These are phyloP conservation scores for Selenia dentaria DNA, from an alignment of 2,888 invertebrate genomes.

Conservation along the genomic window DNA sequence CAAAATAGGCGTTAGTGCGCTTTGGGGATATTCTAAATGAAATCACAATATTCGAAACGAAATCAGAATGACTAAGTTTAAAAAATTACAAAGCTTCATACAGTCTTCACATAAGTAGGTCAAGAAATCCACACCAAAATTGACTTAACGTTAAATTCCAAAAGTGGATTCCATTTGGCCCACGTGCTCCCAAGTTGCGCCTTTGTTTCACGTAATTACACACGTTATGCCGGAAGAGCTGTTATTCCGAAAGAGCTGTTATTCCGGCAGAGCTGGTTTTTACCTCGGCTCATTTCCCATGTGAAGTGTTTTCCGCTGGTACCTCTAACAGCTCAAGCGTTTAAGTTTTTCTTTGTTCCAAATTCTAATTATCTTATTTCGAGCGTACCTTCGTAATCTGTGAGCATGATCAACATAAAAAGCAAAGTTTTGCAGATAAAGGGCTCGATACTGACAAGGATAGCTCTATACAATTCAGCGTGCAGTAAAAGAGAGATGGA, in stretches of 20 bases:
- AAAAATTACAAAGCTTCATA: too few relatives aligned
- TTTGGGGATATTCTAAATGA: too few relatives aligned
- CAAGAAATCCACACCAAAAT: neutral
- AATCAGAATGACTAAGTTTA: too few relatives aligned
- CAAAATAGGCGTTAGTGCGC: too few relatives aligned
- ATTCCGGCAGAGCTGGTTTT: conserved; percentile 8
- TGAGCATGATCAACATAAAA: too few relatives aligned
- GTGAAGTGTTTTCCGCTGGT: conserved; percentile 13
- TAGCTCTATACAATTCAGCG: too few relatives aligned
- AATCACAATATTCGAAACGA: too few relatives aligned
- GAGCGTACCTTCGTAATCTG: neutral
- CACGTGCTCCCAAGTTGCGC: conserved; percentile 15
- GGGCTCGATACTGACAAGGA: too few relatives aligned
- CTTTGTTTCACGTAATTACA: conserved; percentile 26
- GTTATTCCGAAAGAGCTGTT: conserved; percentile 10
- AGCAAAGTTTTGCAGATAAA: too few relatives aligned
- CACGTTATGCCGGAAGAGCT: conserved; percentile 15
- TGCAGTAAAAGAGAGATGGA: too few relatives aligned
- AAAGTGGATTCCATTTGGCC: conserved; percentile 18
- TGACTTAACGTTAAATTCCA: conserved; percentile 14
- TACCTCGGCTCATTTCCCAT: conserved; percentile 20
- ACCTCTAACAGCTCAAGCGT: conserved; percentile 5
- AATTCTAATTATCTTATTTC: conserved; percentile 12
- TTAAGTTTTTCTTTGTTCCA: conserved; percentile 11
- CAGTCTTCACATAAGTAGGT: too few relatives aligned